A percentile compares a stretch with the other conserved stretches of the same genome.
Conservation (phyloP, 2,113 vertebrate genomes). For the Ascaphus truei region DNA sequence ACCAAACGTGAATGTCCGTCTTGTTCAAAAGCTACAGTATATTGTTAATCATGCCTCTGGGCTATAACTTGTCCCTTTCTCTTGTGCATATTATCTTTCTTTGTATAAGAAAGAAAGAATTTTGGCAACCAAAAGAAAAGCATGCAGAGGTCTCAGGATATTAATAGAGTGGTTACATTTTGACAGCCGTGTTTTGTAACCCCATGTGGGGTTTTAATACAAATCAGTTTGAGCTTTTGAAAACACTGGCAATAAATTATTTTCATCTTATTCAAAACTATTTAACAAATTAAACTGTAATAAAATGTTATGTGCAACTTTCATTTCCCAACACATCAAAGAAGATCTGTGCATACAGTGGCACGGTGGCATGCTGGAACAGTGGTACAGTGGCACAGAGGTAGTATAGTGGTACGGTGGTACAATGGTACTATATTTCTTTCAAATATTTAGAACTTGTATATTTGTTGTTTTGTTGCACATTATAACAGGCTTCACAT, state of each 20-base stretch:
- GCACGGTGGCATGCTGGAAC: no score
- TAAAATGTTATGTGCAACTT: background rate
- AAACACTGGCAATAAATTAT: constrained; percentile 28
- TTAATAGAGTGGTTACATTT: constrained; percentile 45
- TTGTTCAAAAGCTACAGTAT: background rate
- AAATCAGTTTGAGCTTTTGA: constrained; percentile 37
- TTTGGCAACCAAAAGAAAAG: constrained; percentile 38
- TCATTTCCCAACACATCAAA: background rate
- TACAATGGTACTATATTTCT: no score
- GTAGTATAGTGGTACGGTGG: no score
- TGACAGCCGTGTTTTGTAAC: constrained; percentile 44
- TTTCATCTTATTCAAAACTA: background rate
- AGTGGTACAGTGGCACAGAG: no score
- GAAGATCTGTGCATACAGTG: no score
- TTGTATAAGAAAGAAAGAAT: constrained; percentile 29
- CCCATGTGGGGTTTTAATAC: constrained; percentile 36
- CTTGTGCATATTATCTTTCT: constrained; percentile 9
- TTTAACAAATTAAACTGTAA: constrained; percentile 2
- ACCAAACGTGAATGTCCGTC: constrained; percentile 8
- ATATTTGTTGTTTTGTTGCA: no score
- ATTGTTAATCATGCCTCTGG: constrained; percentile 19
- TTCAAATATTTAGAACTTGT: background rate
- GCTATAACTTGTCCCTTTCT: constrained; percentile 32
- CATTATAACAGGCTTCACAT: no score
- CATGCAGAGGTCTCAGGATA: constrained; percentile 36